Base-by-base conservation (phyloP, 2,888 invertebrate species). In the Tenthredo livida region DNA sequence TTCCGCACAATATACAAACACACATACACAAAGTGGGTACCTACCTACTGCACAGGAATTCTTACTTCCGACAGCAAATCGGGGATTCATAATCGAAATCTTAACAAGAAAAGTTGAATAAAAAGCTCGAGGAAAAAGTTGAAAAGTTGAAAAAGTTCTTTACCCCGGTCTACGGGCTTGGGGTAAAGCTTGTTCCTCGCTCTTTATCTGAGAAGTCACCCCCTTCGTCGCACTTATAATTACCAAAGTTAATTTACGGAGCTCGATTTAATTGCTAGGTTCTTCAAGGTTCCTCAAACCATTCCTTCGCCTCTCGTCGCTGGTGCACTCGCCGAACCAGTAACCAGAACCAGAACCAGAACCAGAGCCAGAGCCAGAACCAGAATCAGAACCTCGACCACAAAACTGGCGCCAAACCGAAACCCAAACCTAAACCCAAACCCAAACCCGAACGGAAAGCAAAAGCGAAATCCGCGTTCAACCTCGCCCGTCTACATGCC, bases 201-300 rank as follows among this genome's bases (percentile, higher is more conserved):
- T 70, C 37, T 73, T 43, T 77, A 77, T 54, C 29, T 25, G 25
- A 80, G 29, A 80, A 80, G 61, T 83, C 80, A 61, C 61, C 61
- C 29, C 83, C 80, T 54, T 47, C 67, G 83, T 83, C 47, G 67
- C 87, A 88, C 89, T 90, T 87, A 84, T 88, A 89, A 89, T 90
- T 89, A 88, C 87, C 86, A 90, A 90, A 89, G 89, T 89, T 90
- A 88, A 89, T 89, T 89, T 89, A 82, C 90, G 87, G 89, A 90
- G 88, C 87, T 87, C 88, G 88, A 90, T 90, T 89, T 90, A 90
- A 89, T 89, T 89, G 89, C 87, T 86, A 85, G 85, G 88, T 88
- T 88, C 89, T 89, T 87, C 85, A 88, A 89, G 87, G 87, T 88
- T 88, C 88, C 87, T 88, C 88, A 86, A 89, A 89, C 86, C 90